Base-by-base conservation (phyloP, 2,888 invertebrate species). In the Meganola albula region DNA sequence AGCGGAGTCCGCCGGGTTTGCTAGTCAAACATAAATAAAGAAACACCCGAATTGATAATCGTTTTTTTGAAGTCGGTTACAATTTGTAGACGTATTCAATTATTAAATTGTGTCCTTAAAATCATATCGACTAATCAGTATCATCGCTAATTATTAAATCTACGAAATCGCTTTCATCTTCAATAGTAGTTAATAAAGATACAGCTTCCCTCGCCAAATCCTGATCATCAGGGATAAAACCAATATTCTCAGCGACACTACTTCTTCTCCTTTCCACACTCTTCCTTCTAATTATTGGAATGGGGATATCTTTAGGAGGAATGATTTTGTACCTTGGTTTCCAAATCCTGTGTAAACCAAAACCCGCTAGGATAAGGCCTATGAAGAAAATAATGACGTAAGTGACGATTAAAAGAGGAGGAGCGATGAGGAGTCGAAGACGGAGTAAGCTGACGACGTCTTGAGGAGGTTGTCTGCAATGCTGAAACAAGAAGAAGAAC, bases 371-470 rank as follows among this genome's bases (percentile, higher is more conserved):
- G 27, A 80, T 62, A 3, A 84, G 27, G 2, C 90, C 90, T 3
- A 73, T 53, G 27, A 82, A 27, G 39, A 87, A 63, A 18, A 89
- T 66, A 0, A 85, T 22, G n/a, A 85, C 69, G 28, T 85, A 74
- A 1, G 83, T 18, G 1, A 78, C 68, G 46, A 84, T 75, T 53
- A 89, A 66, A 2, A 86, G 48, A 1, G 87, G 77, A 1, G 89
- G 90, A 0, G 79, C 85, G 24, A 87, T 70, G 38, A 86, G 74
- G 39, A 88, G 75, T 1, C 88, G 77, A 1, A 89, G 59, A 10
- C 77, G 74, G 1, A 88, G 65, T 1, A 89, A 53, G 2, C 69
- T 50, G 11, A 75, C 53, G 2, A 90, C 58, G 1, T 71, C 61
- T 13, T 72, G 51, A 0, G 89, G 87, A 7, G 85, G 70, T 12